Base-by-base conservation (phyloP, 2,113 vertebrate species). In the Bos javanicus region DNA sequence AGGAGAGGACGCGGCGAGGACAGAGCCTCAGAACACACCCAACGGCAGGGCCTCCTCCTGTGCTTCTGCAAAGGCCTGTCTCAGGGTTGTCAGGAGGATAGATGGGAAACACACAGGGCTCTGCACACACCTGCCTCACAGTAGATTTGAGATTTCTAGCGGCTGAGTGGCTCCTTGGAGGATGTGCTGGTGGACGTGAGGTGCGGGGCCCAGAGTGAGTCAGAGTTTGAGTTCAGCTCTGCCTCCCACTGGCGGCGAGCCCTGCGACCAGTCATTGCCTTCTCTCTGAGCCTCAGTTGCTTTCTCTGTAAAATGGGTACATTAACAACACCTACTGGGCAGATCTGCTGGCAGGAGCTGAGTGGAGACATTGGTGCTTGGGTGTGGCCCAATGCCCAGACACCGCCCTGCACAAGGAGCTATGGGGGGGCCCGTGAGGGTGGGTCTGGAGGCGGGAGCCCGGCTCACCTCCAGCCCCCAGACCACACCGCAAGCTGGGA, bases 101-200 rank as follows among this genome's bases (percentile, higher is more conserved):
- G 3, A 1, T 30, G 16, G 88, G 23, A 92, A 82, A 46, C 13
- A 2, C n/a, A 1, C 2, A 0, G 26, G 33, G 46, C n/a, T 50
- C 28, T 7, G 0, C 2, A 0, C 33, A 17, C 25, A 2, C 3
- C 60, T 67, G 94, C 39, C 28, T 39, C 15, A 0, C 12, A 0
- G 0, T 0, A 3, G 52, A 25, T 28, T 11, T 33, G 85, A 13
- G 59, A 36, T 28, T 13, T 54, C 4, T 23, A 28, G 48, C 16
- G 7, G 10, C n/a, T 7, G 33, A 36, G 26, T 16, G 43, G 39
- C 16, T 0, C 26, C 85, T 21, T 13, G n/a, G 52, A 28, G 78
- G 78, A 5, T 2, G 2, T 23, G 71, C 17, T 23, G 15, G 36
- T 36, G 30, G 60, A 17, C 46, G 3, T 15, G 43, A 59, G n/a